These are phyloP conservation scores for Melitaea cinxia DNA, from an alignment of 1,140 invertebrate species.

Conservation along the genomic window DNA sequence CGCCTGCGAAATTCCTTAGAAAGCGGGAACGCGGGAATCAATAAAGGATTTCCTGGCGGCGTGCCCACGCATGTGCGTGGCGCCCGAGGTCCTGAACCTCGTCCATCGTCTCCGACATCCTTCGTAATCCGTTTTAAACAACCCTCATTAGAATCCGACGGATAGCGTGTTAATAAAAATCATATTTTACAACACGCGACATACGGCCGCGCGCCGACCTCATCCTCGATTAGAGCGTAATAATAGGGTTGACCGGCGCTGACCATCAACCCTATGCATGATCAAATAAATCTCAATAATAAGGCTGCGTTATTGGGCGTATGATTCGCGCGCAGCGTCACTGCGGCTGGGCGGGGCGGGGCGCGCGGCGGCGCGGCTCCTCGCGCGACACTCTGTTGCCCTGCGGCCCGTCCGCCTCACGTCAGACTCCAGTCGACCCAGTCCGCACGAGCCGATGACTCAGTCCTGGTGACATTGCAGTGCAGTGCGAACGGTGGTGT, in stretches of 20 bases:
- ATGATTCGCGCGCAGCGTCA: slow-evolving; percentile 78
- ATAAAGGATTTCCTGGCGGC: slow-evolving; percentile 80
- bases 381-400: slow-evolving; percentile 55
- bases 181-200: background rate
- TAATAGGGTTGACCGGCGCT: slow-evolving; percentile 37
- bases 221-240: slow-evolving; percentile 15
- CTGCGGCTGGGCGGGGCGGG: slow-evolving; percentile 59
- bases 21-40: slow-evolving; percentile 77
- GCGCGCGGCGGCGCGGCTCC: slow-evolving; percentile 45
- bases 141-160: slow-evolving; percentile 4
- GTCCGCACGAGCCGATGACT: slow-evolving; percentile 52
- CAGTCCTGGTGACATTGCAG: slow-evolving; percentile 60
- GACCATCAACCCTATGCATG: slow-evolving; percentile 62
- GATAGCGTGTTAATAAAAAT: slow-evolving; percentile 9
- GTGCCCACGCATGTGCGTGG: slow-evolving; percentile 80
- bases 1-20: slow-evolving; percentile 77
- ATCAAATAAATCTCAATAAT: slow-evolving; percentile 77
- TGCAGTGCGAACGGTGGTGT: slow-evolving; percentile 59
- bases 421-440: slow-evolving; percentile 34
- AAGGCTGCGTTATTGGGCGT: slow-evolving; percentile 78
- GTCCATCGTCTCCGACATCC: slow-evolving; percentile 25
- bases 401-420: slow-evolving; percentile 53
- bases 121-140: slow-evolving; percentile 19
- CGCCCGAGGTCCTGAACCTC: slow-evolving; percentile 37
- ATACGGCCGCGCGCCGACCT: slow-evolving; percentile 11